Evolutionary conservation across 35 echinoderm and acorn worm species (phyloP).

Genomic region (Hemicentrotus pulcherrimus): DNA sequence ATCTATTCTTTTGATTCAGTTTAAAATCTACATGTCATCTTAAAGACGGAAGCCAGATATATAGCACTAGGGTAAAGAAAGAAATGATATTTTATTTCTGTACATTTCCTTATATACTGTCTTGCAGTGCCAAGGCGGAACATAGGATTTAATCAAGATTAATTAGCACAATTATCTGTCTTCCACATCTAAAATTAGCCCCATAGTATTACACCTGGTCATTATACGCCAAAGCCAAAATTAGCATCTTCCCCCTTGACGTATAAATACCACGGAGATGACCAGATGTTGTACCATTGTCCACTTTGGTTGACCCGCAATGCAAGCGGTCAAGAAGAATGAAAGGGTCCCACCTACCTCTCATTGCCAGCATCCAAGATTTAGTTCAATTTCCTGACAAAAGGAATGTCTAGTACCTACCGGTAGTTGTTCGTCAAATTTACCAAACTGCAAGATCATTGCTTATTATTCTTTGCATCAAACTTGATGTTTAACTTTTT

Average conservation of each 20-base stretch:
- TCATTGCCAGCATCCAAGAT: background rate
- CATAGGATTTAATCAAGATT: background rate
- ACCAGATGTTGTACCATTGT: background rate
- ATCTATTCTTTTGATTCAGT: background rate
- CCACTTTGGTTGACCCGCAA: background rate
- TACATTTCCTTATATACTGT: background rate
- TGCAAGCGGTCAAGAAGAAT: background rate
- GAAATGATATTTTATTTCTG: background rate
- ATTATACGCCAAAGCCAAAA: background rate
- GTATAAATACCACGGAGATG: background rate
- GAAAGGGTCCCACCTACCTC: background rate
- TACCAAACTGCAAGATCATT: background rate
- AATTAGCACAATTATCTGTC: constrained; percentile 23
- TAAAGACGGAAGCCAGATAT: background rate
- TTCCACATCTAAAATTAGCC: constrained; percentile 38
- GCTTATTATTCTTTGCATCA: background rate
- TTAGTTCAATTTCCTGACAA: background rate
- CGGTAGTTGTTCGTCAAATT: background rate
- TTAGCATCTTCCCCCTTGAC: background rate
- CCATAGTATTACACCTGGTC: background rate
- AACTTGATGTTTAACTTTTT: too few species aligned
- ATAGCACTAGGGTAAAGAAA: background rate
- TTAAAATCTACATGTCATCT: background rate
- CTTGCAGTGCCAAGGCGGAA: background rate
- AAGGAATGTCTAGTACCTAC: background rate